Conservation (phyloP, 2,797 vertebrate genomes). For the Manis javanica region DNA sequence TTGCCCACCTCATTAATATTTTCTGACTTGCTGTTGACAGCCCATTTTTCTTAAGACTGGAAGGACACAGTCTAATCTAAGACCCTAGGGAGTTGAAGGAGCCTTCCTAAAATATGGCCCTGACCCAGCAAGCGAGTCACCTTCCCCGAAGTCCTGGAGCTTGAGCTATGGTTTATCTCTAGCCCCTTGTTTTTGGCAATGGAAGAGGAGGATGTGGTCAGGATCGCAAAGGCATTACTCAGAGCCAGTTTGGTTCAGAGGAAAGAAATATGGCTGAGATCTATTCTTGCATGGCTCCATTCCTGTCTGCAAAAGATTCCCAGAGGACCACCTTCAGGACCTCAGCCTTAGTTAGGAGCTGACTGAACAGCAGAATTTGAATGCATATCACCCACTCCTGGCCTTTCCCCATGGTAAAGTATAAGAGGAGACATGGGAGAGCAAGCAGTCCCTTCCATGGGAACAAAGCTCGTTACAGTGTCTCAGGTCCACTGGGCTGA, state of each 20-base stretch:
- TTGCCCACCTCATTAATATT: conserved; percentile 76
- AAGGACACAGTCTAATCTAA: conserved; percentile 59
- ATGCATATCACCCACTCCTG: neutral
- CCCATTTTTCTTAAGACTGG: conserved; percentile 64
- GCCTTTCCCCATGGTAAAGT: neutral
- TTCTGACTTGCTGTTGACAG: conserved; percentile 70
- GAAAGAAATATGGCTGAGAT: conserved; percentile 60
- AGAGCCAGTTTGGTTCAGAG: conserved; percentile 69
- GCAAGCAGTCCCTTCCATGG: neutral
- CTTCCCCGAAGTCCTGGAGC: conserved; percentile 63
- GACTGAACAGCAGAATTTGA: conserved; percentile 55
- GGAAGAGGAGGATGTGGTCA: conserved; percentile 78
- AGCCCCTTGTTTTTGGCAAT: conserved; percentile 71
- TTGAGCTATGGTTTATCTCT: conserved; percentile 74
- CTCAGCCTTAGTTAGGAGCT: neutral
- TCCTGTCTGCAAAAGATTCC: conserved; percentile 53
- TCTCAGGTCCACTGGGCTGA: neutral
- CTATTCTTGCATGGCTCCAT: conserved; percentile 42
- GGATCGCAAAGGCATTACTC: conserved; percentile 76
- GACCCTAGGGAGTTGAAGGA: conserved; percentile 54
- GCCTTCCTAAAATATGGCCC: conserved; percentile 56
- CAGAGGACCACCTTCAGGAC: conserved; percentile 12
- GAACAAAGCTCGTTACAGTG: neutral
- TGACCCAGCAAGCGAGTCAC: conserved; percentile 62
- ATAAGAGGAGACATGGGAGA: neutral